Base-by-base conservation (phyloP, 2,113 vertebrate genomes). In the Malurus elegans region DNA sequence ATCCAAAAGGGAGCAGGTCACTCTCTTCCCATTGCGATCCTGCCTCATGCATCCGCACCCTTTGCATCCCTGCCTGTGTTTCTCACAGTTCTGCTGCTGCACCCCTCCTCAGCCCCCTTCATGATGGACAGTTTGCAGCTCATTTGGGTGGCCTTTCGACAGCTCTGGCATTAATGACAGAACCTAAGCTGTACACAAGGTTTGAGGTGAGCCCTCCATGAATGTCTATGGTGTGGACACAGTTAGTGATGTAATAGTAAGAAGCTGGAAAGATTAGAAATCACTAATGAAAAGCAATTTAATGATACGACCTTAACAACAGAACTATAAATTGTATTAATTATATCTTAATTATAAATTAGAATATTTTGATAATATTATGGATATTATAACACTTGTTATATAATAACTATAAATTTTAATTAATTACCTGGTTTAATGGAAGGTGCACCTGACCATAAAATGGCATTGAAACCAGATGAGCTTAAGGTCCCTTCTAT, bases 41-140 rank as follows among this genome's bases (percentile, higher is more conserved):
- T 47, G 38, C 57, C 51, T 36, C 5, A 2, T 34, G 29, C 24
- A 40, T 23, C 66, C 1, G 0, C 58, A 36, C 44, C 32, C 32
- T 80, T 91, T 48, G 58, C 58, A 17, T 82, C 2, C 32, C 18
- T 75, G 56, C 66, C 16, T 44, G 9, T 61, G 38, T 36, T 71
- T 61, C 14, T 69, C 56, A 3, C 56, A 67, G 44, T 38, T 81
- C 1, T 8, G 57, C 26, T 67, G 61, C 61, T 19, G 2, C 71
- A 40, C 20, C 73, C 18, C 44, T 61, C 23, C 23, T 78, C 61
- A 64, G 61, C 44, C 58, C 28, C 32, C 4, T 25, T 73, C 16
- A 5, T 14, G n/a, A 57, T 50, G 74, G 75, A 45, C 47, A 38
- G 34, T 34, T 65, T 29, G 34, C 51, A 53, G 69, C 51, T 44